Conservation (phyloP, 2,113 vertebrate species). For the Lucifuga dentata region DNA sequence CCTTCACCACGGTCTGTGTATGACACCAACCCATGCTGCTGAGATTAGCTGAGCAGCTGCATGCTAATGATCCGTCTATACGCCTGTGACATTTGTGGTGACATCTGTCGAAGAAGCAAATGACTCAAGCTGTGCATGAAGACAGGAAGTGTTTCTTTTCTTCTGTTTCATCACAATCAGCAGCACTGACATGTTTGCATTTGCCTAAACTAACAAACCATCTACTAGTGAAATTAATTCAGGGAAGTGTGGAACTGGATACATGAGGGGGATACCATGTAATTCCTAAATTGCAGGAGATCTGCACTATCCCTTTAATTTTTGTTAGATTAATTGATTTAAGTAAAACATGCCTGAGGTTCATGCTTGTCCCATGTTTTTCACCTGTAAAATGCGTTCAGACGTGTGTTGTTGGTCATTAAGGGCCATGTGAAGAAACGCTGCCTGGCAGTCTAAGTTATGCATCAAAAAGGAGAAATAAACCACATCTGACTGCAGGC, state of each 20-base stretch:
- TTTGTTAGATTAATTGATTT: constrained; percentile 8
- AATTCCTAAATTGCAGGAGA: neutral
- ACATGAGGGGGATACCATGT: no score
- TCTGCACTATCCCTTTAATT: neutral
- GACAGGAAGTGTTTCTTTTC: no score
- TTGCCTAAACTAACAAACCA: no score
- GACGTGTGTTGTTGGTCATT: constrained; percentile 40
- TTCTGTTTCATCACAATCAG: no score
- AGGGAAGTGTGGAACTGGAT: no score
- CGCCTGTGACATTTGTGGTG: neutral
- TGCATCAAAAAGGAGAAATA: constrained; percentile 52
- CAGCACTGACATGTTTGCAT: no score
- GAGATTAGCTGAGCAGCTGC: no score
- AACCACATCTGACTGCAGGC: constrained; percentile 46
- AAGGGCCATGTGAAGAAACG: constrained; percentile 61
- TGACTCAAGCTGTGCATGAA: no score
- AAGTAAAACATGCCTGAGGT: neutral
- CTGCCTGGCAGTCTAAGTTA: constrained; percentile 69
- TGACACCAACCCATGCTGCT: constrained; percentile 3
- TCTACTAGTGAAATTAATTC: no score
- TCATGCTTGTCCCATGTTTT: constrained; percentile 30
- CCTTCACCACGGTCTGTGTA: constrained; percentile 35
- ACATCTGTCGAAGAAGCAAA: no score
- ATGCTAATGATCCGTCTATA: no score
- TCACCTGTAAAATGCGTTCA: constrained; percentile 66